Evolutionary conservation across 2,797 vertebrate species (phyloP).

Genomic region (Hemitrygon akajei): DNA sequence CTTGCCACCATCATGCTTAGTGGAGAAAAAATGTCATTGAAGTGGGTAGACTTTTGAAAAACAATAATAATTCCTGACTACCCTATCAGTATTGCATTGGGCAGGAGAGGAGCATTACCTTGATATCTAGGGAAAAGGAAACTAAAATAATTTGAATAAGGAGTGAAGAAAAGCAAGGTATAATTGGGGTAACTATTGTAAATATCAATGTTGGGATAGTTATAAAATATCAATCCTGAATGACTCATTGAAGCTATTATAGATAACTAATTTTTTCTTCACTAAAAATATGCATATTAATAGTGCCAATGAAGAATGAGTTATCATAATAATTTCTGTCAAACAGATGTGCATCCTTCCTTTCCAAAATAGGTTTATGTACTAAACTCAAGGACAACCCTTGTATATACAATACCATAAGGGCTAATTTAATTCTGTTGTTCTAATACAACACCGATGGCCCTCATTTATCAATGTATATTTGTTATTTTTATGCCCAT

Average conservation of each 20-base stretch:
- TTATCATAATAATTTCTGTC: neutral
- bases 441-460: conserved; percentile 17
- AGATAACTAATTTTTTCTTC: neutral
- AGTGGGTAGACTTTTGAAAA: no score
- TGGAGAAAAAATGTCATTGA: neutral
- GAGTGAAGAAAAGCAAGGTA: neutral
- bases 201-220: neutral
- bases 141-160: neutral
- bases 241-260: neutral
- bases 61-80: neutral
- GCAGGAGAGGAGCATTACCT: neutral
- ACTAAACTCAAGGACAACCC: neutral
- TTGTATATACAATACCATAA: conserved; percentile 17
- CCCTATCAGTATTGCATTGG: neutral
- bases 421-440: conserved; percentile 34
- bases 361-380: conserved; percentile 15
- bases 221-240: neutral
- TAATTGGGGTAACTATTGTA: neutral
- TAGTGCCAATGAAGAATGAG: neutral
- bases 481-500: conserved; percentile 25
- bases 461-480: conserved; percentile 37
- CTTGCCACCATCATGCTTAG: neutral
- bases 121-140: neutral
- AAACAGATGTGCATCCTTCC: neutral
- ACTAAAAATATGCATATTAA: neutral